Percentiles rank a stretch among this genome's conserved stretches.
These are phyloP conservation scores for Tetramorium alpestre DNA, from an alignment of 1,140 invertebrate species.

Conservation along the genomic window DNA sequence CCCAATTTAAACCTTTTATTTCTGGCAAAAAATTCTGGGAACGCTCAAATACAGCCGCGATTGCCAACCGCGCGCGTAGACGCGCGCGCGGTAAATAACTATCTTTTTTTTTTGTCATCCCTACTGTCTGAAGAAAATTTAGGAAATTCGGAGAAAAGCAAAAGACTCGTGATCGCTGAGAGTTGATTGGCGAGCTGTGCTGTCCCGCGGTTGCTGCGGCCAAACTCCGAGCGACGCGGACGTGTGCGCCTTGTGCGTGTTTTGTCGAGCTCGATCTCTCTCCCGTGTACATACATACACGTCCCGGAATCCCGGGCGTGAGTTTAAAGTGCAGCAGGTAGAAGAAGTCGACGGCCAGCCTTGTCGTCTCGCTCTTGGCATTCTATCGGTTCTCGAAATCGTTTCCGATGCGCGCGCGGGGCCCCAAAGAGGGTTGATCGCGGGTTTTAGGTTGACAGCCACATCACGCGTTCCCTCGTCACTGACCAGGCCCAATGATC, in stretches of 20 bases:
- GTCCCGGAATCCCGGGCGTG: background rate
- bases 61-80: background rate
- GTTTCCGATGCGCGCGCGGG: background rate
- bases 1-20: constrained; percentile 36
- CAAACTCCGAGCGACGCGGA: background rate
- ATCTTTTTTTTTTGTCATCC: background rate
- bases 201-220: background rate
- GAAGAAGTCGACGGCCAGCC: constrained; percentile 19
- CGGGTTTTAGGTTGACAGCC: background rate
- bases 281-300: background rate
- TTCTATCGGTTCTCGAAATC: constrained; percentile 27
- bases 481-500: constrained; percentile 64
- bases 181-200: background rate
- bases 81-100: background rate
- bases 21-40: constrained; percentile 14
- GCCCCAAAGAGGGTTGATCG: background rate
- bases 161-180: background rate
- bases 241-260: background rate
- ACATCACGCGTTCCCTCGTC: constrained; percentile 23
- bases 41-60: background rate
- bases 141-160: background rate
- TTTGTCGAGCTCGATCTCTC: background rate
- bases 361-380: background rate
- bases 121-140: background rate
- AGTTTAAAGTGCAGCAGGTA: constrained; percentile 18